phyloP scores from a whole-genome alignment of 2,888 invertebrate genomes.

The Hipparchia semele region DNA sequence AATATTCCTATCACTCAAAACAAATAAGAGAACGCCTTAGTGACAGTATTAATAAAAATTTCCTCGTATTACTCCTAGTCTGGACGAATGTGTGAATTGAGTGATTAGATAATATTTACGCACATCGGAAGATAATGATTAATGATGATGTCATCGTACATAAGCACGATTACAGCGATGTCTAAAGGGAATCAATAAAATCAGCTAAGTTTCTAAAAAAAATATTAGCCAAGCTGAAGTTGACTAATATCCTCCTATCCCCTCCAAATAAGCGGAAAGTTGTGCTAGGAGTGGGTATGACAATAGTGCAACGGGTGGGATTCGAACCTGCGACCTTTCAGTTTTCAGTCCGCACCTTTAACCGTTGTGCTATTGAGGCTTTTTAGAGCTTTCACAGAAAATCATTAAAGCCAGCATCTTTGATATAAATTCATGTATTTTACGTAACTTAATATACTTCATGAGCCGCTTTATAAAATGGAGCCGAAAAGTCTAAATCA shows the following conservation, averaged over 20 bases:
- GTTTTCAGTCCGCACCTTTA: no score
- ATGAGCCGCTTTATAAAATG: no score
- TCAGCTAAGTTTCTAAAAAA: not conserved
- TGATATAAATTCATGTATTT: not conserved
- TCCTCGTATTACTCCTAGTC: not conserved
- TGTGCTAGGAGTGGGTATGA: no score
- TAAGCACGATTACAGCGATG: not conserved
- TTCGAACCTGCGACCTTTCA: no score
- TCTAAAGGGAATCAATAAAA: not conserved
- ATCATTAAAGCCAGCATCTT: not conserved
- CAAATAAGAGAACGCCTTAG: not conserved
- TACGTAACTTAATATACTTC: not conserved
- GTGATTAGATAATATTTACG: conserved; percentile 7
- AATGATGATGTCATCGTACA: not conserved
- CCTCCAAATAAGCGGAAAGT: no score
- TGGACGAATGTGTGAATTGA: conserved; percentile 2
- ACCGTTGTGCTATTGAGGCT: no score
- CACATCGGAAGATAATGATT: conserved; percentile 3
- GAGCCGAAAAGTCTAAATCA: no score
- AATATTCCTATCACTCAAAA: not conserved
- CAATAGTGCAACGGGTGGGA: no score
- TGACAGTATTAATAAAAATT: not conserved
- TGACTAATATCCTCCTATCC: no score
- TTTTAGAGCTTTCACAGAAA: not conserved
- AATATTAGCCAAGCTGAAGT: no score